A percentile compares a stretch with the other conserved stretches of the same genome.
These are phyloP conservation scores for Sander lucioperca DNA, from an alignment of 2,113 vertebrate genomes.

Conservation along the genomic window DNA sequence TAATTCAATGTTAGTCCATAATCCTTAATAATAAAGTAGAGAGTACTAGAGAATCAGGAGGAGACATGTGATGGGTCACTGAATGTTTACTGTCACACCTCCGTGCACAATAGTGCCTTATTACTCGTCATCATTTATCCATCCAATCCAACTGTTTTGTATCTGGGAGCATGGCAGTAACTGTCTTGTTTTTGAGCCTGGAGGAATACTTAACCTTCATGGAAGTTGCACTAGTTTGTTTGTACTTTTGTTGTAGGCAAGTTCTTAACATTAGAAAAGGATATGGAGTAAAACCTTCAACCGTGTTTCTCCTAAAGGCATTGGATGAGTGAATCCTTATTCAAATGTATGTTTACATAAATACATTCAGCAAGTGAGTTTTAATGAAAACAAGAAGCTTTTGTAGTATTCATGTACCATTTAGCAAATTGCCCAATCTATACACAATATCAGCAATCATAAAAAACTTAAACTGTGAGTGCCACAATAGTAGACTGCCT, in stretches of 20 bases:
- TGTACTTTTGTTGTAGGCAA: neutral
- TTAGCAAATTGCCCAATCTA: neutral
- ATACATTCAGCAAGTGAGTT: no score
- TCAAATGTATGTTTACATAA: neutral
- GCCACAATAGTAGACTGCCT: neutral
- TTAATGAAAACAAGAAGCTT: no score
- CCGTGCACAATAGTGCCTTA: neutral
- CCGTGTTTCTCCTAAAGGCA: neutral
- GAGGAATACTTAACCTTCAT: slow-evolving; percentile 5
- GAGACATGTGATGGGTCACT: neutral
- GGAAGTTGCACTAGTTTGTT: neutral
- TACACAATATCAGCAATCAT: neutral
- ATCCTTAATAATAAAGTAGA: slow-evolving; percentile 22
- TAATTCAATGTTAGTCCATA: slow-evolving; percentile 19
- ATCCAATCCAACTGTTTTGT: neutral
- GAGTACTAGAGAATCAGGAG: slow-evolving; percentile 3
- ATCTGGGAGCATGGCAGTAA: neutral
- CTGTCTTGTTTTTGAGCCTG: neutral
- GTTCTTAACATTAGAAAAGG: neutral
- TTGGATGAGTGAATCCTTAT: neutral
- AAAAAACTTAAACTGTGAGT: neutral
- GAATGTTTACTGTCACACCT: neutral
- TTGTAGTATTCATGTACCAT: no score
- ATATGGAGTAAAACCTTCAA: neutral
- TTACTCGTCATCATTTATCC: neutral